Evolutionary conservation across 2,888 invertebrate species (phyloP).

Genomic region (Oasisia sp.): DNA sequence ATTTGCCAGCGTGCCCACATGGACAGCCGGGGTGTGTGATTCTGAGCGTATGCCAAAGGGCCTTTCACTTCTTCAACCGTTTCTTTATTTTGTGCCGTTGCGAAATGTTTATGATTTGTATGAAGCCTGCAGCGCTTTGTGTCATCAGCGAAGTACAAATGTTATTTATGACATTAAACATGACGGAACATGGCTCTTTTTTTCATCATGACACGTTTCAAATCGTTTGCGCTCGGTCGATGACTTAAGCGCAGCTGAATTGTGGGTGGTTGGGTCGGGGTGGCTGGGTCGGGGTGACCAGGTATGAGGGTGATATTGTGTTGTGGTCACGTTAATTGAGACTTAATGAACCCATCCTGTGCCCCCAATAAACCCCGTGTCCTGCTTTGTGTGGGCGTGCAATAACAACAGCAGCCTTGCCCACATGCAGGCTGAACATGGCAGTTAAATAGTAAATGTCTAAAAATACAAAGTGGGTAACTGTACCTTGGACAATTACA

Average conservation of each 20-base stretch:
- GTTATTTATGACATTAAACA: neutral
- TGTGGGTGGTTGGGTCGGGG: neutral
- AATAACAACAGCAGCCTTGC: neutral
- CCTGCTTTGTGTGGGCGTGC: neutral
- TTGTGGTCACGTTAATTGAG: slow-evolving; percentile 6
- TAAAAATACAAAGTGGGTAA: neutral
- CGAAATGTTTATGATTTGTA: neutral
- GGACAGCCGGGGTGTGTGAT: neutral
- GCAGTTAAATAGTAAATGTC: neutral
- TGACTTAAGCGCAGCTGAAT: neutral
- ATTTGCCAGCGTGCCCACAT: neutral
- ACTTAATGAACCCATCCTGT: neutral
- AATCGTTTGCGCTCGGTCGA: neutral
- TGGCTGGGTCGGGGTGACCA: neutral
- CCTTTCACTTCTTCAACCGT: neutral
- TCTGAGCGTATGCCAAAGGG: neutral
- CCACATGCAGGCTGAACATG: neutral
- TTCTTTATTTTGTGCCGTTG: neutral
- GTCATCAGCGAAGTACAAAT: neutral
- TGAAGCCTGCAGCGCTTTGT: neutral
- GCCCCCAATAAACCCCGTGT: neutral
- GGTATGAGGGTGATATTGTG: neutral
- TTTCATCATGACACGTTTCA: neutral
- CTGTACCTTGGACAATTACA: no score
- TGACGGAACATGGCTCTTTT: neutral